phyloP scores from a whole-genome alignment of 2,888 invertebrate genomes.

The Parnassius orleans region DNA sequence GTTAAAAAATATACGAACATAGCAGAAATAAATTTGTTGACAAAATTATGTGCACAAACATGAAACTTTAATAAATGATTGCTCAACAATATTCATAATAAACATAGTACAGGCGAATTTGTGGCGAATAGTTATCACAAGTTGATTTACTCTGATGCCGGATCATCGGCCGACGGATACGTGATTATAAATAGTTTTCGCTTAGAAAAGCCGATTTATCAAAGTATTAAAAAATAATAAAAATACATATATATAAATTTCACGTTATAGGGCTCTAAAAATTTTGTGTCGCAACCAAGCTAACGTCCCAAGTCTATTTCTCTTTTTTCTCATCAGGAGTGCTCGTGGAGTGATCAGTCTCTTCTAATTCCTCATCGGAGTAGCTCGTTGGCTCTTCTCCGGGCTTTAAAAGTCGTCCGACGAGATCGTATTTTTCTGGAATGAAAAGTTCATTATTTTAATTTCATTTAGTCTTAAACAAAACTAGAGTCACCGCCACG shows the following conservation, averaged over 20 bases:
- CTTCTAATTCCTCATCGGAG: slow-evolving; percentile 91
- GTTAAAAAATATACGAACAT: not conserved
- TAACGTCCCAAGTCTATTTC: slow-evolving; percentile 41
- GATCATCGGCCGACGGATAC: not conserved
- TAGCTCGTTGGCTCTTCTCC: slow-evolving; percentile 95
- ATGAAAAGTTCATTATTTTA: slow-evolving; percentile 32
- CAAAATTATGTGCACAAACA: not conserved
- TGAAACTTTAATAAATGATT: slow-evolving; percentile 17
- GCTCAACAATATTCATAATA: not conserved
- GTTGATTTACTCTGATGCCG: too few relatives aligned
- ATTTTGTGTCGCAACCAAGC: slow-evolving; percentile 22
- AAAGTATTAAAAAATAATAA: slow-evolving; percentile 17
- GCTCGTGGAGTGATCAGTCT: slow-evolving; percentile 58
- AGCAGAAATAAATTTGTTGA: too few relatives aligned
- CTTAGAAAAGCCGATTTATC: slow-evolving; percentile 21
- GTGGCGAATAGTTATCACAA: not conserved
- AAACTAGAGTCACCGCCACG: not conserved
- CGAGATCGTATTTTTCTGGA: slow-evolving; percentile 95
- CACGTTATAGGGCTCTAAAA: slow-evolving; percentile 7
- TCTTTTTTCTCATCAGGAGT: slow-evolving; percentile 60
- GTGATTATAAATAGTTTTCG: slow-evolving; percentile 11
- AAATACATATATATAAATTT: slow-evolving; percentile 19
- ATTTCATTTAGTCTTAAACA: not conserved
- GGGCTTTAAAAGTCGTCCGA: slow-evolving; percentile 93
- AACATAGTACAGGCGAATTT: not conserved